Conservation (phyloP, 2,113 vertebrate genomes). For the Illadopsis cleaveri region DNA sequence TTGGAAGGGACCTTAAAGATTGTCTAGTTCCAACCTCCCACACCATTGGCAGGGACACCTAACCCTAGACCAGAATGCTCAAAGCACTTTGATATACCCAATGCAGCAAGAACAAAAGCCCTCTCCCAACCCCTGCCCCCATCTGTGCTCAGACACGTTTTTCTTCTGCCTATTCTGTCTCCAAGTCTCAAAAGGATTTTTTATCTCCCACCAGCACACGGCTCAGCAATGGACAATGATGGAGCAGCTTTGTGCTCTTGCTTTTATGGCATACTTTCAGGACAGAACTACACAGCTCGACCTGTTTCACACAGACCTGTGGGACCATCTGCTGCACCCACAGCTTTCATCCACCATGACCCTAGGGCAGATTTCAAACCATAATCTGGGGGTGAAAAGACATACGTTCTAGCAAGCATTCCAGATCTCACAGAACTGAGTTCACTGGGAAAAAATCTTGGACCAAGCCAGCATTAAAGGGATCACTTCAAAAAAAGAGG, state of each 20-base stretch:
- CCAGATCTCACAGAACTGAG: conserved; percentile 38
- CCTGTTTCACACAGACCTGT: neutral
- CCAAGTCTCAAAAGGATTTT: neutral
- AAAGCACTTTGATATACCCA: neutral
- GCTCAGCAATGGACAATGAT: neutral
- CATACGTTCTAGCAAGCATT: conserved; percentile 22
- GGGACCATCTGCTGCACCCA: neutral
- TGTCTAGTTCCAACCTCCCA: neutral
- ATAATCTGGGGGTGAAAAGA: conserved; percentile 2
- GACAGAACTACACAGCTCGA: rapidly evolving
- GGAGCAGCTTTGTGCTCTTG: neutral
- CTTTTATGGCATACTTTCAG: neutral
- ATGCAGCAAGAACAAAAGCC: neutral
- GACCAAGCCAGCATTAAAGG: conserved; percentile 22
- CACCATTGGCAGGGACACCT: neutral
- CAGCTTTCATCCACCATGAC: neutral
- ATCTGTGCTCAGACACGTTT: neutral
- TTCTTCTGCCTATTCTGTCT: neutral
- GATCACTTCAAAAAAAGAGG: conserved; percentile 36
- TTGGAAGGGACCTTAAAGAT: neutral
- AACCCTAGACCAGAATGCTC: neutral
- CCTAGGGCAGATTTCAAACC: neutral
- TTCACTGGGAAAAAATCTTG: conserved; percentile 55
- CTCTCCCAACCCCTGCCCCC: no score
- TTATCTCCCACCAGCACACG: neutral